phyloP scores from a whole-genome alignment of 2,797 vertebrate species.

The Sciaenops ocellatus region DNA sequence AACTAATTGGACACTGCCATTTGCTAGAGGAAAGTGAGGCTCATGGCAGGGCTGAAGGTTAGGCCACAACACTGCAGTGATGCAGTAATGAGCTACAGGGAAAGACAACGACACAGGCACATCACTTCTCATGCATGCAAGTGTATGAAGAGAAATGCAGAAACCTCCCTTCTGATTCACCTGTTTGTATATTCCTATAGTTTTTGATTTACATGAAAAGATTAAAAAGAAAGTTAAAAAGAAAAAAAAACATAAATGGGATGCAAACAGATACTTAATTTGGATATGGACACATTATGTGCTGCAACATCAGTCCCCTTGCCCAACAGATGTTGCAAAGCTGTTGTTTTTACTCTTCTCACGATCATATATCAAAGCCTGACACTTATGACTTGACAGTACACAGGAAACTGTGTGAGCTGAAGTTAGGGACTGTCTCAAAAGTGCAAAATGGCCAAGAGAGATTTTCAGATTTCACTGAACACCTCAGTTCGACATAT shows the following conservation, averaged over 20 bases:
- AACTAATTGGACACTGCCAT: slow-evolving; percentile 80
- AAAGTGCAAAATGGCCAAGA: not conserved
- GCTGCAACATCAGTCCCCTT: not conserved
- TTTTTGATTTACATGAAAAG: slow-evolving; percentile 13
- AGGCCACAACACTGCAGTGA: slow-evolving; percentile 50
- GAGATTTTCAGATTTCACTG: not conserved
- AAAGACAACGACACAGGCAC: slow-evolving; percentile 28
- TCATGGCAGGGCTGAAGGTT: slow-evolving; percentile 57
- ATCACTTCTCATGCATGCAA: slow-evolving; percentile 10
- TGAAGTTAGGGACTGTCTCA: not conserved
- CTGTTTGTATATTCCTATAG: not conserved
- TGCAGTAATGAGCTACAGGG: slow-evolving; percentile 65
- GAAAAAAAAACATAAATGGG: no score
- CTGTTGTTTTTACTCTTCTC: not conserved
- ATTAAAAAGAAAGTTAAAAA: no score
- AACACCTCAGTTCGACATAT: no score
- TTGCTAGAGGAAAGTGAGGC: slow-evolving; percentile 57
- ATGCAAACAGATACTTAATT: not conserved
- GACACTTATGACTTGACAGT: slow-evolving; percentile 1
- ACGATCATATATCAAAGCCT: not conserved
- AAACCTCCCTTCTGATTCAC: not conserved
- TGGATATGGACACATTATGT: not conserved
- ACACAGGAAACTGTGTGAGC: not conserved
- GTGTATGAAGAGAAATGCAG: not conserved
- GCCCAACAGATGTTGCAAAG: slow-evolving; percentile 24